phyloP scores from a whole-genome alignment of 92 coral and sea anemone species.

The Epizoanthus ramosus region DNA sequence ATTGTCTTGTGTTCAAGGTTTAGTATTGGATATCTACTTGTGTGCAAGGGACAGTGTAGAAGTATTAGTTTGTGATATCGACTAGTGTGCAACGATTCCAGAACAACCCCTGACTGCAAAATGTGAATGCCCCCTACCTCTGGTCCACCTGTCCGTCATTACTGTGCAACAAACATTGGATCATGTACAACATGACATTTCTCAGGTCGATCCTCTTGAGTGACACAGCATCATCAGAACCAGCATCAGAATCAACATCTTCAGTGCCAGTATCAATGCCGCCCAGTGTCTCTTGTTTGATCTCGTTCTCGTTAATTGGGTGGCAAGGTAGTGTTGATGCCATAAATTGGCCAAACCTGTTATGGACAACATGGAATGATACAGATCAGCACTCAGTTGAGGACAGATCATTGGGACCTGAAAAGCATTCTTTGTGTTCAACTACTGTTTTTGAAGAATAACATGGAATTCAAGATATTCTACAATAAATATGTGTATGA shows the following conservation, averaged over 20 bases:
- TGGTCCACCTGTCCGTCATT: conserved; percentile 84
- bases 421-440: background rate
- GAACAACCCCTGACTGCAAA: too few species aligned
- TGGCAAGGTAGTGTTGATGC: conserved; percentile 72
- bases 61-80: too few species aligned
- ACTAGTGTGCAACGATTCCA: too few species aligned
- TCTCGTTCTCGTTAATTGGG: conserved; percentile 65
- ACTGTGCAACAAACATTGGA: conserved; percentile 76
- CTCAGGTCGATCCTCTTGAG: conserved; percentile 81
- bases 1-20: too few species aligned
- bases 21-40: too few species aligned
- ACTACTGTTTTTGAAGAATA: background rate
- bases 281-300: conserved; percentile 42
- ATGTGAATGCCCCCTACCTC: conserved; percentile 50
- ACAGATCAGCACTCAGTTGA: background rate
- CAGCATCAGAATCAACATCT: background rate
- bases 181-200: conserved; percentile 75
- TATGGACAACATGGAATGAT: background rate
- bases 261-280: background rate
- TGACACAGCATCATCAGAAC: conserved; percentile 43
- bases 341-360: conserved; percentile 93
- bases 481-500: too few species aligned
- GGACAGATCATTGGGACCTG: background rate
- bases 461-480: too few species aligned
- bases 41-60: too few species aligned